These are phyloP conservation scores for Armadillidium nasatum DNA, from an alignment of 1,140 invertebrate genomes.

Conservation along the genomic window DNA sequence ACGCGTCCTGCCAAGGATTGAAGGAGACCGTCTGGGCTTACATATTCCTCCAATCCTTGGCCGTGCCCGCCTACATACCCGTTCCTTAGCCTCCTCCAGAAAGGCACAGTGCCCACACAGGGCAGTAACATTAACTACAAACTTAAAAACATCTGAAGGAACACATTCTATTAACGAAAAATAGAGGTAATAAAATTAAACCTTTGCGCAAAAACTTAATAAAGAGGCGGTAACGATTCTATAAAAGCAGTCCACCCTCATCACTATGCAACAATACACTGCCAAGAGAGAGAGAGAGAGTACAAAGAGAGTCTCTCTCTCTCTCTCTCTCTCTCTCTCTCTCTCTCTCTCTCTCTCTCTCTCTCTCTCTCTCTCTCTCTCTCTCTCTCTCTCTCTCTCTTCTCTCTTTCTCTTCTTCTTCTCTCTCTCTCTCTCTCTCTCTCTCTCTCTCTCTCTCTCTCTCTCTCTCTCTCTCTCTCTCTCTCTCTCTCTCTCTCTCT, in stretches of 20 bases:
- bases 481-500: too few species aligned
- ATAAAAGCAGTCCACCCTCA: background rate
- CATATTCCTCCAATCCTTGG: conserved; percentile 1
- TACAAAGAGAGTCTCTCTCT: too few species aligned
- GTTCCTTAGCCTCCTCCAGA: background rate
- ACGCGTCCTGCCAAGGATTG: conserved; percentile 10
- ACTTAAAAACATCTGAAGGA: background rate
- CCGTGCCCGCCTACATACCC: conserved; percentile 3
- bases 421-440: too few species aligned
- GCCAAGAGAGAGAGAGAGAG: too few species aligned
- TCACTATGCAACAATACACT: background rate
- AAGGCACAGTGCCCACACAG: conserved; percentile 1
- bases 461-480: too few species aligned
- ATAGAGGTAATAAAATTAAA: too few species aligned
- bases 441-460: too few species aligned
- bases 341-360: too few species aligned
- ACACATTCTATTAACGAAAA: background rate
- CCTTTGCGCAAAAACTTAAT: background rate
- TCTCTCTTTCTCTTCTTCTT: too few species aligned
- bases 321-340: too few species aligned
- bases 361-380: too few species aligned
- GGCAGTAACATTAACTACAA: background rate
- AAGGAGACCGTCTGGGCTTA: background rate
- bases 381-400: too few species aligned
- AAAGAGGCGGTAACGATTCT: background rate